Base-by-base conservation (phyloP, 1,140 invertebrate species). In the Aphelenchoides fujianensis region DNA sequence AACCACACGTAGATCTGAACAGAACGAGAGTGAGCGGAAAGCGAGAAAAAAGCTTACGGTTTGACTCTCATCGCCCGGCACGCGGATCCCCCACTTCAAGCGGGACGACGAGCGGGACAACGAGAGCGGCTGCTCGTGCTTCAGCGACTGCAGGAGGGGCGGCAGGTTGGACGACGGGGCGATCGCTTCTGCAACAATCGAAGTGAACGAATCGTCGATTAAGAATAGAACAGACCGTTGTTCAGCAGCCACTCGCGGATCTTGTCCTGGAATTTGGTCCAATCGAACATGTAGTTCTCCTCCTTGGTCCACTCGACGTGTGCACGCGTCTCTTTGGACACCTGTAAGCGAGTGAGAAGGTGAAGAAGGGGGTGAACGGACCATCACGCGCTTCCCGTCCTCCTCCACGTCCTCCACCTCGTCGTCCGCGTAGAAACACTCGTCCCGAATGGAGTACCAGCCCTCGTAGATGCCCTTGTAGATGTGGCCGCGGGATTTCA, bases 401-500 rank as follows among this genome's bases (percentile, higher is more conserved):
- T 79, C 74, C 77, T 88, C 86, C n/a, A 88, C 75, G 74, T 89
- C 88, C 59, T 87, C 88, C 0, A 95, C 85, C 79, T 97, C 92
- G 1, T 88, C 85, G 57, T 93, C 89, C 0, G 90, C 88, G 2
- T 97, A 86, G 86, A 97, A 98, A 1, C 91, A 89, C 86, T 98
- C 96, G 85, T 98, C 96, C 3, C 90, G 89, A 2, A 91, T 88
- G 79, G 91, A 96, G 85, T 99, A 99, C 94, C 94, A 98, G 12
- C 96, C 95, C 52, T 90, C 87, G 86, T 98, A 98, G 64, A 89
- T 88, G 0, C 91, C 90, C 79, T 90, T 90, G 85, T 94, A 94
- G 74, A 98, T 93, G 78, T 90, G 88, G 7, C 90, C 91, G 32
- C 89, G 89, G 1, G 88, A 82, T 3, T 89, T 79, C 52, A 97